Conservation (phyloP, 2,888 invertebrate species). For the Amaurobius ferox region DNA sequence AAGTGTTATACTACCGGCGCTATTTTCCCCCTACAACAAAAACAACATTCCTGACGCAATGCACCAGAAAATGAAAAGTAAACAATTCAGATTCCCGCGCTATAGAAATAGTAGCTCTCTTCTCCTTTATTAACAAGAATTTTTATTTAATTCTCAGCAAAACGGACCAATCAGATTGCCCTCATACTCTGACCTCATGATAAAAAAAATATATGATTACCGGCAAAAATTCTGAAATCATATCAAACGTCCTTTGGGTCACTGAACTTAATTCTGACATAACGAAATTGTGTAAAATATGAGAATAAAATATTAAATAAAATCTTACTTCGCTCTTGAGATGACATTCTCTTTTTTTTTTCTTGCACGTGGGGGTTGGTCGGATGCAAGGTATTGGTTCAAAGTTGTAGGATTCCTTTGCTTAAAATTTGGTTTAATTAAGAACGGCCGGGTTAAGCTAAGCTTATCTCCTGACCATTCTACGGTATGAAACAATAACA, state of each 20-base stretch:
- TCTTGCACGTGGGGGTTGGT: conserved; percentile 15
- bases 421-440: conserved; percentile 19
- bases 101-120: background rate
- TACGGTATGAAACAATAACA: background rate
- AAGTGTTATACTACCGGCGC: background rate
- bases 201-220: background rate
- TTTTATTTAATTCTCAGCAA: background rate
- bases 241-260: conserved; percentile 15
- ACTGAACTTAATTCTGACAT: conserved; percentile 32
- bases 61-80: conserved; percentile 34
- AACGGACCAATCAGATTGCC: background rate
- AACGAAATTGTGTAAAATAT: too few relatives aligned
- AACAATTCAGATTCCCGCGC: background rate
- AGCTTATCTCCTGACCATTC: background rate
- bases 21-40: background rate
- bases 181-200: background rate
- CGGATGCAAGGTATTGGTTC: background rate
- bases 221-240: conserved; percentile 6
- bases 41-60: conserved; percentile 34
- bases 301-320: background rate
- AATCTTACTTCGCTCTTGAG: conserved; percentile 46
- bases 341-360: conserved; percentile 21
- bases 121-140: background rate
- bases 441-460: background rate
- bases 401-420: conserved; percentile 30